Evolutionary conservation across 2,797 vertebrate species (phyloP).

Genomic region (Tenualosa thibaudeaui): DNA sequence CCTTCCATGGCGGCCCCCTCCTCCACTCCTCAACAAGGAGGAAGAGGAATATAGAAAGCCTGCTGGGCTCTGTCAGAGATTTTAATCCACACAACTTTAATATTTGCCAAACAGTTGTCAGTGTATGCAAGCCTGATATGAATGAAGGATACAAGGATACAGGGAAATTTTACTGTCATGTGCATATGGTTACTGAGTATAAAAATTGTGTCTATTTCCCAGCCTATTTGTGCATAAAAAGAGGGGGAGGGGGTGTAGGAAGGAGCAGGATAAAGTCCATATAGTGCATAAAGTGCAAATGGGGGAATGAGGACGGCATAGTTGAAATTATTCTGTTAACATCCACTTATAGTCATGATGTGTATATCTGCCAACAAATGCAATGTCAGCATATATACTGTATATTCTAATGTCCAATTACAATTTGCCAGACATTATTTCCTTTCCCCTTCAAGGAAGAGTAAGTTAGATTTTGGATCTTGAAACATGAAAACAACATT

Average conservation of each 20-base stretch:
- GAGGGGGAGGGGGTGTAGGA: too few species aligned
- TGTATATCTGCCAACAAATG: background rate
- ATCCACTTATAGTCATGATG: background rate
- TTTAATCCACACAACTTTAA: background rate
- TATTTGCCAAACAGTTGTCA: background rate
- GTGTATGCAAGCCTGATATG: too few species aligned
- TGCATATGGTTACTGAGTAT: too few species aligned
- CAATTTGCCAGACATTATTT: background rate
- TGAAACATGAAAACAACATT: background rate
- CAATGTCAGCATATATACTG: background rate
- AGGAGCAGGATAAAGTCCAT: too few species aligned
- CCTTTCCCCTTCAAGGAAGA: background rate
- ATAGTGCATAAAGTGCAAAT: too few species aligned
- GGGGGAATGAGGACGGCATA: background rate
- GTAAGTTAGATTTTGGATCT: background rate
- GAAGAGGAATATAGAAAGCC: background rate
- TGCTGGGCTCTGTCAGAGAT: background rate
- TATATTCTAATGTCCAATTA: background rate
- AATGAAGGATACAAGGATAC: too few species aligned
- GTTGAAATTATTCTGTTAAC: background rate
- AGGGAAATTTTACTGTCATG: too few species aligned
- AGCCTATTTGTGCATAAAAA: too few species aligned
- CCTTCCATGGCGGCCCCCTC: slow-evolving; percentile 25
- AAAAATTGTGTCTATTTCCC: too few species aligned
- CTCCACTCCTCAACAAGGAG: slow-evolving; percentile 24